Conservation (phyloP, 1,140 invertebrate genomes). For the Drosophila mayri region DNA sequence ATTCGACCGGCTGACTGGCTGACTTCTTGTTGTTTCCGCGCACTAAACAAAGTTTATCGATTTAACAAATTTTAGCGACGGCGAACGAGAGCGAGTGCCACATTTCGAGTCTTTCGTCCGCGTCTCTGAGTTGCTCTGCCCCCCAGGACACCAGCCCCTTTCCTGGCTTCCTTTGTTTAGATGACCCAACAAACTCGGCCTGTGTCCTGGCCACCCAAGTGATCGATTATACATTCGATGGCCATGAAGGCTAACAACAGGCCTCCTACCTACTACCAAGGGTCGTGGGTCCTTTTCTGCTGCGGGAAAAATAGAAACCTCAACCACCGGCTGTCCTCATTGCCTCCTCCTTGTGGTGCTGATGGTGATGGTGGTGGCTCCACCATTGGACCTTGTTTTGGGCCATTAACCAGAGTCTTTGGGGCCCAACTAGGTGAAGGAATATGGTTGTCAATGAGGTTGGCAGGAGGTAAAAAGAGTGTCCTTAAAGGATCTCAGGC, state of each 20-base stretch:
- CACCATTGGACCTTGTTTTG: slow-evolving; percentile 26
- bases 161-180: slow-evolving; percentile 66
- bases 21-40: slow-evolving; percentile 72
- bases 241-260: slow-evolving; percentile 78
- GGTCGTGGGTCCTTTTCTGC: background rate
- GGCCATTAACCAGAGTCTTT: slow-evolving; percentile 3
- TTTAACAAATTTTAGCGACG: slow-evolving; percentile 78
- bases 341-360: slow-evolving; percentile 37
- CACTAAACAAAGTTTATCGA: slow-evolving; percentile 82
- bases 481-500: too few relatives aligned
- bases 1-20: slow-evolving; percentile 54
- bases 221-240: slow-evolving; percentile 82
- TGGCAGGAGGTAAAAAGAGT: background rate
- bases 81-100: slow-evolving; percentile 62
- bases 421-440: slow-evolving; percentile 22
- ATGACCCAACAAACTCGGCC: slow-evolving; percentile 79
- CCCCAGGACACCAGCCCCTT: background rate
- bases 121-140: slow-evolving; percentile 34
- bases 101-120: slow-evolving; percentile 54
- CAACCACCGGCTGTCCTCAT: slow-evolving; percentile 62
- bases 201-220: slow-evolving; percentile 64
- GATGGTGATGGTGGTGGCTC: slow-evolving; percentile 14
- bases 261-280: background rate
- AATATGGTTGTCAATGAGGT: background rate
- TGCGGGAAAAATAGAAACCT: slow-evolving; percentile 5